Evolutionary conservation across 2,797 vertebrate species (phyloP), one percentile per base, ranked within the genome.

Genomic region (Crocodylus rhombifer): DNA sequence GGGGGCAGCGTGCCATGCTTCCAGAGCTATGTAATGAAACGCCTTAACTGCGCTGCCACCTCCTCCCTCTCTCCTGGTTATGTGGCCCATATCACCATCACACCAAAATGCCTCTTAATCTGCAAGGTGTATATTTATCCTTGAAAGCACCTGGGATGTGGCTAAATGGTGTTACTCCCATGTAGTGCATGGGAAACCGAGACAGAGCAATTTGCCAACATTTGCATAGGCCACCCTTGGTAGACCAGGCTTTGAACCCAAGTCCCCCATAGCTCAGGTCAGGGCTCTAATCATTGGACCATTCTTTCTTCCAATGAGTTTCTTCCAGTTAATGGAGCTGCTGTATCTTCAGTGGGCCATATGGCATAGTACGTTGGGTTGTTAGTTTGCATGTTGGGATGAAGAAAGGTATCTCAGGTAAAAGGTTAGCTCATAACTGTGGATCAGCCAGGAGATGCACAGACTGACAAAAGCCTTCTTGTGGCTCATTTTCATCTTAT

Each of bases 131-230:
- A 30, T 77, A 63, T 17, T 6, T 64, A 14, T 55, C 56, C 57
- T 80, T 73, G 10, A 6, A 36, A 60, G 5, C 51, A 65, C 64
- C 77, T 56, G 51, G n/a, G 30, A 8, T n/a, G 13, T 5, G 64
- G 36, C 6, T 36, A 93, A 51, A 18, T 28, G 36, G 42, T 84
- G 3, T 2, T 58, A 42, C 26, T 82, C 55, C 30, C 10, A 5
- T 33, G 51, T 11, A 25, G 8, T 26, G 33, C 2, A 42, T 3
- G 57, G 33, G 63, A 64, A 1, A 0, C 2, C 3, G 10, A 20
- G 79, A 20, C 28, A 51, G 14, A 64, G 14, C 25, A n/a, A 84
- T 26, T 51, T 55, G 18, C 51, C 87, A 14, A 75, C 60, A 4
- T 18, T 92, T 6, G 51, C 7, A 80, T 15, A 1, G 71, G 57